phyloP scores from a whole-genome alignment of 2,888 invertebrate genomes.

The Calliopum simillimum region DNA sequence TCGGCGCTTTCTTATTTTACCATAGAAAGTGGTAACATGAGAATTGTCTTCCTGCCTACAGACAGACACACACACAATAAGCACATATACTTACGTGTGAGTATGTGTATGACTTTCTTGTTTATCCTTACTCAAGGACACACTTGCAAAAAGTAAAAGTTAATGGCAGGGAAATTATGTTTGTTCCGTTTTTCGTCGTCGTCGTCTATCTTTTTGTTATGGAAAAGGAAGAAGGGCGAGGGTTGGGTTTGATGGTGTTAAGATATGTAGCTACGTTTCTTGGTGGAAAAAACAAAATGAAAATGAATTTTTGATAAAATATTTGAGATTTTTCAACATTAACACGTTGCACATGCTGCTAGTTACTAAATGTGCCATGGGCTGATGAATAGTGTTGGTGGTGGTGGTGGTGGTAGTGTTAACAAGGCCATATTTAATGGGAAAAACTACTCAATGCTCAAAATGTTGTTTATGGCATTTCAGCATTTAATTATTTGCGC shows the following conservation, averaged over 20 bases:
- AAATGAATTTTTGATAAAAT: slow-evolving; percentile 13
- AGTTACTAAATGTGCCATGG: neutral
- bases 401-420: no score
- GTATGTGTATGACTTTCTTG: neutral
- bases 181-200: neutral
- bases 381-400: no score
- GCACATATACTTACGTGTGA: neutral
- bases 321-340: neutral
- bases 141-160: slow-evolving; percentile 8
- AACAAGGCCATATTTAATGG: no score
- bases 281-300: neutral
- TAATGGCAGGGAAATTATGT: slow-evolving; percentile 20
- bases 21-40: slow-evolving; percentile 5
- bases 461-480: no score
- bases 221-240: no score
- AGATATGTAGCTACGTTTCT: neutral
- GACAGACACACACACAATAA: slow-evolving; percentile 7
- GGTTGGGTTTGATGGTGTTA: neutral
- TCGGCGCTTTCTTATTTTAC: neutral
- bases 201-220: neutral
- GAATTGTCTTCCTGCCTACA: neutral
- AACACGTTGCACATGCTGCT: neutral
- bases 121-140: neutral
- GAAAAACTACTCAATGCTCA: no score
- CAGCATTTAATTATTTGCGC: no score